Base-by-base conservation (phyloP, 1,140 invertebrate species). In the Bombus breviceps region DNA sequence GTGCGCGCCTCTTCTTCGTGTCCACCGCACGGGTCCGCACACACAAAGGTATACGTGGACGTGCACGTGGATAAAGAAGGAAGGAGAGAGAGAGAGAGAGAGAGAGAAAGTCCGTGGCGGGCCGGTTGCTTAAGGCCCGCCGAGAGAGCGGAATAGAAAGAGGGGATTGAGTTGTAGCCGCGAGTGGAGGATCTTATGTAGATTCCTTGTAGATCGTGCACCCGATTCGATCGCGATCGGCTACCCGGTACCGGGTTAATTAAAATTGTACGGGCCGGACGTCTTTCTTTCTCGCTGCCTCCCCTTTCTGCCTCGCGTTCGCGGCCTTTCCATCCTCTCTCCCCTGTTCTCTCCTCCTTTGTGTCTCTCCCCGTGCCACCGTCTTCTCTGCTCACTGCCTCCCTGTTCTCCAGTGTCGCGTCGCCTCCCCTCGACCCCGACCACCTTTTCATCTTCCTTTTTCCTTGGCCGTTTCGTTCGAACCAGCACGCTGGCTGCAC, bases 141-240 rank as follows among this genome's bases (percentile, higher is more conserved):
- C 81, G 72, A 84, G 89, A 87, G 88, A 74, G 81, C 83, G 90
- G 91, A 93, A 92, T 92, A 93, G 92, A 92, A 93, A 92, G 93
- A 93, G 93, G 93, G 93, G 94, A 95, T 95, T 95, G 95, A 95
- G 95, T 95, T 95, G 95, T 95, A 94, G 94, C 93, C 94, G 93
- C 93, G 94, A 95, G 95, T 95, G 95, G 94, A 95, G 94, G 94
- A 95, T 95, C 94, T 95, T 95, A 95, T 95, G 95, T 95, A 95
- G 95, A 95, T 95, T 95, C 94, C 95, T 95, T 95, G 95, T 95
- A 95, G 95, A 95, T 95, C 95, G 95, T 95, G 95, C 95, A 95
- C 95, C 95, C 95, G 95, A 95, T 95, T 95, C 94, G 95, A 95
- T 95, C 94, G 94, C 94, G 94, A 95, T 95, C 94, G 92, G 92